A percentile compares a stretch with the other conserved stretches of the same genome.
phyloP scores from a whole-genome alignment of 2,113 vertebrate species.

The Progne subis region DNA sequence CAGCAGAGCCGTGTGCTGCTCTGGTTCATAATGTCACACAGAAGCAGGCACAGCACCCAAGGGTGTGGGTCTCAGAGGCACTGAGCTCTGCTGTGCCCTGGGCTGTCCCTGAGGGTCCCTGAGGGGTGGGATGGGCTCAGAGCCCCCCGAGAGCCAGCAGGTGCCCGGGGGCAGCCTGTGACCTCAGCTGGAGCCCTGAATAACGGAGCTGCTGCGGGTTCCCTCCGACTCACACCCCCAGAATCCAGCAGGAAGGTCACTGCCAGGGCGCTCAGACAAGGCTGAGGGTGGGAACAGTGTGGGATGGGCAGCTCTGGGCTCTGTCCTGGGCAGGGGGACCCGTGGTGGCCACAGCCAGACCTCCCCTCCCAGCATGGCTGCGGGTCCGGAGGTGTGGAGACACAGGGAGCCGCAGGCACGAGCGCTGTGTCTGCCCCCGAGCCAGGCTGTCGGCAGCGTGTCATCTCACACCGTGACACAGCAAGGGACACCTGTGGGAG shows the following conservation, averaged over 20 bases:
- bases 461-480: neutral
- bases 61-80: neutral
- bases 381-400: rapidly evolving
- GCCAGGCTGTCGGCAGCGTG: neutral
- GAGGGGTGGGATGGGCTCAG: neutral
- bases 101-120: rapidly evolving
- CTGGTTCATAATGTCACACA: neutral
- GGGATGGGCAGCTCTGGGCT: neutral
- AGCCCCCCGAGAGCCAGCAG: neutral
- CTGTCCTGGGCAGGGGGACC: neutral
- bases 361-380: neutral
- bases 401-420: neutral
- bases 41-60: neutral
- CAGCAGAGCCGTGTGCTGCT: neutral
- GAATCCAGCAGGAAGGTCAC: neutral
- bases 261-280: rapidly evolving
- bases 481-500: neutral
- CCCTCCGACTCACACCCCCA: neutral
- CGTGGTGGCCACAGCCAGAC: neutral
- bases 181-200: neutral
- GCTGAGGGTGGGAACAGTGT: neutral
- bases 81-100: neutral
- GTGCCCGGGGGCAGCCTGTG: neutral
- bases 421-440: neutral
- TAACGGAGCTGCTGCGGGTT: neutral